Evolutionary conservation across 1,140 invertebrate genomes (phyloP).

Genomic region (Drosophila orosa): DNA sequence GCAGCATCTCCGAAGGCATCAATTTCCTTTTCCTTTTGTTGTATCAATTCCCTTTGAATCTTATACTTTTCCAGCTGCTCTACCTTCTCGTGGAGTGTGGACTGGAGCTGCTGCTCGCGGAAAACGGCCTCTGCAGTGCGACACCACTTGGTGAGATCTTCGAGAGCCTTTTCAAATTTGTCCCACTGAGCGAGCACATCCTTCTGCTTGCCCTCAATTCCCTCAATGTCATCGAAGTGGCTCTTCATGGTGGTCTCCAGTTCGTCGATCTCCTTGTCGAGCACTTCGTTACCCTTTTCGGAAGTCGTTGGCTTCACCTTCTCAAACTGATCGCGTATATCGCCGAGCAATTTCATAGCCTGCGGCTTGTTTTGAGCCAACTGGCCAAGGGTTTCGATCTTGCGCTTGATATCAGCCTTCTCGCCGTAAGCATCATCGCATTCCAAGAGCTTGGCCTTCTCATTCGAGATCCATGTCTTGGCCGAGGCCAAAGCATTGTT

Average conservation of each 20-base stretch:
- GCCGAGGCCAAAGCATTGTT: constrained; percentile 89
- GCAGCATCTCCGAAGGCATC: constrained; percentile 95
- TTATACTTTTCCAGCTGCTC: constrained; percentile 89
- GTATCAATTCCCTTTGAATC: constrained; percentile 90
- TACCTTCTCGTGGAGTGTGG: constrained; percentile 92
- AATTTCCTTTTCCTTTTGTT: constrained; percentile 91
- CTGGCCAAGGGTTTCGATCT: constrained; percentile 88
- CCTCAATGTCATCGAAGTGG: constrained; percentile 88
- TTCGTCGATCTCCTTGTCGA: constrained; percentile 90
- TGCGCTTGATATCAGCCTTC: constrained; percentile 90
- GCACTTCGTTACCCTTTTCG: constrained; percentile 89
- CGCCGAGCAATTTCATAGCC: constrained; percentile 89
- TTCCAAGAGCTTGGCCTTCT: constrained; percentile 90
- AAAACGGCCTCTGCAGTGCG: constrained; percentile 92
- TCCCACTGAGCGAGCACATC: constrained; percentile 92
- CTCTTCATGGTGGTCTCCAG: constrained; percentile 88
- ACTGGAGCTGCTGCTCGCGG: constrained; percentile 93
- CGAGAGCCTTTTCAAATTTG: constrained; percentile 92
- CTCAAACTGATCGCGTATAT: constrained; percentile 88
- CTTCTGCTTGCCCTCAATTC: constrained; percentile 89
- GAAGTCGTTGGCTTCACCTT: constrained; percentile 93
- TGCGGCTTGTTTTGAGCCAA: constrained; percentile 89
- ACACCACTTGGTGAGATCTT: constrained; percentile 93
- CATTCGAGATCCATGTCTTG: constrained; percentile 91
- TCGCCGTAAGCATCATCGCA: constrained; percentile 92